Evolutionary conservation across 2,797 vertebrate genomes (phyloP).

Genomic region (Urocyon cinereoargenteus): DNA sequence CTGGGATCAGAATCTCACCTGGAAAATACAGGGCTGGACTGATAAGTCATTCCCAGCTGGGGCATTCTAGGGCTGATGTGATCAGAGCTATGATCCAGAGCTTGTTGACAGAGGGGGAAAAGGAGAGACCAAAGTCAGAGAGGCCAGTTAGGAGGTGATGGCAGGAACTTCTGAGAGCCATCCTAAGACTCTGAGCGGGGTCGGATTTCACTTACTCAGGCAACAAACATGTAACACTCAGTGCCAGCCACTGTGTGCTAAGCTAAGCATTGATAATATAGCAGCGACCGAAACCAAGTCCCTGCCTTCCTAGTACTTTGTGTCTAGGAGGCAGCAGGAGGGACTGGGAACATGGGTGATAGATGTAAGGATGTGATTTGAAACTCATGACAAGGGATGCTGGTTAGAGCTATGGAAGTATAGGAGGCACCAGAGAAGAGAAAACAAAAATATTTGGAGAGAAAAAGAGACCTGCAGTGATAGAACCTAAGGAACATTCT

Average conservation of each 20-base stretch:
- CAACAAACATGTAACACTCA: background rate
- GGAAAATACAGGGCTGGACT: background rate
- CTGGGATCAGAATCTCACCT: background rate
- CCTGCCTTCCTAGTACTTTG: background rate
- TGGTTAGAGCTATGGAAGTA: background rate
- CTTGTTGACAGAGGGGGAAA: background rate
- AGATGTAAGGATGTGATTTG: background rate
- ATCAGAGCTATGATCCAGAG: background rate
- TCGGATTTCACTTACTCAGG: background rate
- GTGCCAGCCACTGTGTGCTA: background rate
- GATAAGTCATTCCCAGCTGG: background rate
- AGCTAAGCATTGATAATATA: background rate
- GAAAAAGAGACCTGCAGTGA: background rate
- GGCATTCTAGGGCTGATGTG: background rate
- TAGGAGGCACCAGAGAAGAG: background rate
- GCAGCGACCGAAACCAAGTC: background rate
- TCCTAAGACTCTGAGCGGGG: background rate
- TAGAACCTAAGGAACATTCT: background rate
- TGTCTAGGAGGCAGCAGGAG: background rate
- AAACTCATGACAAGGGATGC: background rate
- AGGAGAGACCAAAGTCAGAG: background rate
- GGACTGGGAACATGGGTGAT: background rate
- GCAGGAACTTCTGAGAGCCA: background rate
- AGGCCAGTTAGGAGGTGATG: background rate
- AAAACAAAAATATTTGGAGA: background rate